These are phyloP conservation scores for Cylindroiulus punctatus DNA, from an alignment of 2,888 invertebrate genomes.

Conservation along the genomic window DNA sequence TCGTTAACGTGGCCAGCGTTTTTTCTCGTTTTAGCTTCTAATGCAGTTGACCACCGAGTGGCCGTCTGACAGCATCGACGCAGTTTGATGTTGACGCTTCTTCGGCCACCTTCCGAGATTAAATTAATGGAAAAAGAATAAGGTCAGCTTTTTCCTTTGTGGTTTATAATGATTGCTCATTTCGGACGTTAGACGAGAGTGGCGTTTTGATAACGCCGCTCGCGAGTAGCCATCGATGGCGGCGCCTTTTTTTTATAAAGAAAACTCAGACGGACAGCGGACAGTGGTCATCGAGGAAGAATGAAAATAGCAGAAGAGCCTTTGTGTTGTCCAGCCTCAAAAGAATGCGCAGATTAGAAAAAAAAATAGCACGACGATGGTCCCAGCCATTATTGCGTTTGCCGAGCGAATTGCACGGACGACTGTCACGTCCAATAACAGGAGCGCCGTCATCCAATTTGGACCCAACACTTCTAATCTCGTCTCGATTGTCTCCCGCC, in stretches of 20 bases:
- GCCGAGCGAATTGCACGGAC: not conserved
- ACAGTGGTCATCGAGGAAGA: not conserved
- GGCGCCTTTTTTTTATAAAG: not conserved
- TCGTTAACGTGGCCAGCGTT: conserved; percentile 16
- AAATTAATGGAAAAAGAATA: conserved; percentile 43
- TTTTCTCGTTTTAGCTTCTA: not conserved
- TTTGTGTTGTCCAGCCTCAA: conserved; percentile 19
- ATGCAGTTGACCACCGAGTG: conserved; percentile 16
- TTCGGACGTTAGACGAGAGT: conserved; percentile 29
- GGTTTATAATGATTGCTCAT: conserved; percentile 45
- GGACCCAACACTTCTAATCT: not conserved
- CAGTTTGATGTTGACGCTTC: conserved; percentile 40
- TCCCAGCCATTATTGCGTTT: conserved; percentile 2
- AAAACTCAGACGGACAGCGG: not conserved
- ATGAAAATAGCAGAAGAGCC: conserved; percentile 37
- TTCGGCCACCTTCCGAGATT: conserved; percentile 40
- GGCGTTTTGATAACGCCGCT: conserved; percentile 36
- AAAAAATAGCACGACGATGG: not conserved
- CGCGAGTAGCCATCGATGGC: not conserved
- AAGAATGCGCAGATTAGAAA: conserved; percentile 37
- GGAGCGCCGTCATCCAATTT: conserved; percentile 13
- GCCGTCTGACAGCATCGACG: conserved; percentile 17
- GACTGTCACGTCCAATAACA: conserved; percentile 36
- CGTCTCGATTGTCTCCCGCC: not conserved
- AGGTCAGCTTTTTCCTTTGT: conserved; percentile 45